These are phyloP conservation scores for Typhlichthys eigenmanni DNA, from an alignment of 2,797 vertebrate genomes.

Conservation along the genomic window DNA sequence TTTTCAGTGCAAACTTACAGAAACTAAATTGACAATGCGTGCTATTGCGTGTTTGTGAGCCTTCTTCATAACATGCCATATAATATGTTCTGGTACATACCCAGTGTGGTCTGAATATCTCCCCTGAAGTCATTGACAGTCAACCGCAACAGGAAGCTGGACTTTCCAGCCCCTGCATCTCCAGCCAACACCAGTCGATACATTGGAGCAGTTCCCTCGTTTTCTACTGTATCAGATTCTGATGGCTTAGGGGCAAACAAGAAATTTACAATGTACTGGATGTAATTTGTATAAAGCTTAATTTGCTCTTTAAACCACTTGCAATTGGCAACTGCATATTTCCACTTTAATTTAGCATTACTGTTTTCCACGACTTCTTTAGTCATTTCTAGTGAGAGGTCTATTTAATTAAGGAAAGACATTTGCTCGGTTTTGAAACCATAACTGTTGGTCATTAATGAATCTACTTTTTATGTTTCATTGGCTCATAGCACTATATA, in stretches of 20 bases:
- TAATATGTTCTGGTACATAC: conserved; percentile 45
- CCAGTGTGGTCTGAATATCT: conserved; percentile 77
- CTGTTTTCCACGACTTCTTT: too few relatives aligned
- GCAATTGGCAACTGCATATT: too few relatives aligned
- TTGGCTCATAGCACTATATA: too few relatives aligned
- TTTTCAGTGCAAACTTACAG: neutral
- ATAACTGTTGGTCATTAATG: too few relatives aligned
- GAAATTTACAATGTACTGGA: neutral
- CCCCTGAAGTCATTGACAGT: conserved; percentile 73
- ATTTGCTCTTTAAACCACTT: too few relatives aligned
- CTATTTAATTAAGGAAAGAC: too few relatives aligned
- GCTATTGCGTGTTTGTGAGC: neutral
- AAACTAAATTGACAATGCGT: neutral
- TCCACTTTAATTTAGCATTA: too few relatives aligned
- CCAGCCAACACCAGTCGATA: conserved; percentile 76
- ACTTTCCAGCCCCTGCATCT: conserved; percentile 75
- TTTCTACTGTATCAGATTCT: conserved; percentile 41
- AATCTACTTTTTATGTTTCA: too few relatives aligned
- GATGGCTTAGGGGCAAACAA: conserved; percentile 40
- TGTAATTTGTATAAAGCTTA: too few relatives aligned
- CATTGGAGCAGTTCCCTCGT: conserved; percentile 42
- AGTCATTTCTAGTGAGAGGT: too few relatives aligned
- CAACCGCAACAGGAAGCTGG: conserved; percentile 78
- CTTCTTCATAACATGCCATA: too few relatives aligned
- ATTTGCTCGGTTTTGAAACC: too few relatives aligned